phyloP scores from a whole-genome alignment of 2,797 vertebrate genomes.

The Sciurus carolinensis region DNA sequence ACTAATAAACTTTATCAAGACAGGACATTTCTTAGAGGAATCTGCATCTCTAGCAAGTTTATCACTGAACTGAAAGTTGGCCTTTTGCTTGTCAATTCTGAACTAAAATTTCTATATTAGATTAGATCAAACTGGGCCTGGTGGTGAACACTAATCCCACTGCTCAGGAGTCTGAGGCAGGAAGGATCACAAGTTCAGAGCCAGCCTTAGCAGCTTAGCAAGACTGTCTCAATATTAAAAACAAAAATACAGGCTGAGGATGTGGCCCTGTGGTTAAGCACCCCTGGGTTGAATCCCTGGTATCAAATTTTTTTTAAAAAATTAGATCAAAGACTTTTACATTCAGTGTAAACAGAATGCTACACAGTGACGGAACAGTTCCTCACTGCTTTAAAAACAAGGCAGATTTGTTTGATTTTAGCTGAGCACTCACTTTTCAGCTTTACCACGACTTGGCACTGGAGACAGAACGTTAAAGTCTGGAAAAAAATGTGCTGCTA shows the following conservation, averaged over 20 bases:
- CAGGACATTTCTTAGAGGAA: neutral
- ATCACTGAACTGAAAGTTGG: neutral
- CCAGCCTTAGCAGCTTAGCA: too few species aligned
- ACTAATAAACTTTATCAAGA: neutral
- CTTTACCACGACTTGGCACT: neutral
- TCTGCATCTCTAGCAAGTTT: neutral
- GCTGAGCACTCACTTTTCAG: neutral
- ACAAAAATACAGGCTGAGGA: too few species aligned
- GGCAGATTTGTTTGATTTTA: conserved; percentile 10
- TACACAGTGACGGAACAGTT: neutral
- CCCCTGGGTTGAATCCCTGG: too few species aligned
- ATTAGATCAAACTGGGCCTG: neutral
- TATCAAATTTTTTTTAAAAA: too few species aligned
- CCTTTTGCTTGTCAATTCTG: conserved; percentile 17
- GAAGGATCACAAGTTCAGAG: too few species aligned
- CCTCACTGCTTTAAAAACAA: neutral
- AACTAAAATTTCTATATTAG: neutral
- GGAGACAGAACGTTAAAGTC: neutral
- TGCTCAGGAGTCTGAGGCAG: too few species aligned
- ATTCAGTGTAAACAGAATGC: neutral
- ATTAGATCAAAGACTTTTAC: neutral
- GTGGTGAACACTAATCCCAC: too few species aligned
- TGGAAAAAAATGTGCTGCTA: neutral
- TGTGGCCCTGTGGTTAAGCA: too few species aligned
- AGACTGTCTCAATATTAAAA: too few species aligned